These are phyloP conservation scores for Oligia fasciuncula DNA, from an alignment of 2,888 invertebrate species.

Conservation along the genomic window DNA sequence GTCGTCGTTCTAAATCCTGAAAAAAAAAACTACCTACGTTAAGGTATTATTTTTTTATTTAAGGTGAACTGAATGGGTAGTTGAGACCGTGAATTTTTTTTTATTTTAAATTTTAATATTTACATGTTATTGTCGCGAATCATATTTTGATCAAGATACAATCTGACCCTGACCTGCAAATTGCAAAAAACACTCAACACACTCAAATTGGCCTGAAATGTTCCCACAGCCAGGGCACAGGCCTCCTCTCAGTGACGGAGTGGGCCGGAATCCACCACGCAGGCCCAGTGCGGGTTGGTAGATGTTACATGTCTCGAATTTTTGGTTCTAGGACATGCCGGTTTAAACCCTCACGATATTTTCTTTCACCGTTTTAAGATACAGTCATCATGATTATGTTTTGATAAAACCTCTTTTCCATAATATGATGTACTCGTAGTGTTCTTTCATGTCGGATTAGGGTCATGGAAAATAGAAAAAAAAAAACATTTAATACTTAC, in stretches of 20 bases:
- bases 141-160: no score
- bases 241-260: no score
- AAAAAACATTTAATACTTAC: conserved; percentile 17
- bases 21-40: neutral
- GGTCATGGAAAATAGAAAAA: neutral
- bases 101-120: no score
- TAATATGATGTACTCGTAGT: neutral
- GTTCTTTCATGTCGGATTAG: conserved; percentile 12
- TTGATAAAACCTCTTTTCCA: neutral
- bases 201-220: neutral
- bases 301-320: neutral
- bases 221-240: neutral
- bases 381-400: neutral
- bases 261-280: neutral
- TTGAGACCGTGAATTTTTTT: no score
- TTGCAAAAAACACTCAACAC: no score
- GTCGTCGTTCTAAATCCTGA: neutral
- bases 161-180: no score
- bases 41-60: no score
- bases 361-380: neutral
- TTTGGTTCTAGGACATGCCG: neutral
- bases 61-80: no score
- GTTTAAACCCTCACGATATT: neutral
- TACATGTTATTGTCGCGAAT: no score
- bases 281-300: neutral